phyloP scores from a whole-genome alignment of 2,113 vertebrate species.

The Gila orcuttii region DNA sequence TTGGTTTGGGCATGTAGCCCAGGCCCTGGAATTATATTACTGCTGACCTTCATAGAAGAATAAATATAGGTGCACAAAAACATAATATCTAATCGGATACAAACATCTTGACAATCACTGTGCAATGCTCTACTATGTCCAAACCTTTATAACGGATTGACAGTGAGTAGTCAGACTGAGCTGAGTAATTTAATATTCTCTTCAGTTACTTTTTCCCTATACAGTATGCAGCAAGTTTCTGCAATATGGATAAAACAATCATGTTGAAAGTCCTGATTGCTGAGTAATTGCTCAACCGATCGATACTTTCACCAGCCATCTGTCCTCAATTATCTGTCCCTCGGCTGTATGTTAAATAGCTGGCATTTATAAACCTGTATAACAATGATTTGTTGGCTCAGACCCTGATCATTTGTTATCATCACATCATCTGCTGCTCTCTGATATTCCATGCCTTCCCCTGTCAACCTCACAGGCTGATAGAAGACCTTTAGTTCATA shows the following conservation, averaged over 20 bases:
- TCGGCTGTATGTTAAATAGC: neutral
- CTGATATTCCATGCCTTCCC: too few relatives aligned
- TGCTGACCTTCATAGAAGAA: neutral
- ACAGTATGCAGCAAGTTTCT: neutral
- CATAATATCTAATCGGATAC: neutral
- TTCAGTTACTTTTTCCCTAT: neutral
- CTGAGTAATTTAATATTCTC: neutral
- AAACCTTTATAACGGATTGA: neutral
- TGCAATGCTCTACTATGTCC: neutral
- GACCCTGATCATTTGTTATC: too few relatives aligned
- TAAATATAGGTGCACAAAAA: constrained; percentile 10
- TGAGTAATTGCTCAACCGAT: constrained; percentile 11
- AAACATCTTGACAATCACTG: neutral
- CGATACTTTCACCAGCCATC: neutral
- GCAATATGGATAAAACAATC: constrained; percentile 21
- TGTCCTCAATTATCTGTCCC: constrained; percentile 8
- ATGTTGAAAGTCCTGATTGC: neutral
- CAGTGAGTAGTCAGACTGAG: neutral
- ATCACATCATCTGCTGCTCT: too few relatives aligned
- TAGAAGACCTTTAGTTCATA: too few relatives aligned
- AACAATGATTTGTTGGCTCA: neutral
- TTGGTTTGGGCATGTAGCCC: constrained; percentile 10
- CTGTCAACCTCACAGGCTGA: too few relatives aligned
- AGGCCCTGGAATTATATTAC: neutral
- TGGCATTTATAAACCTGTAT: neutral